These are phyloP conservation scores for Loris lydekkerianus DNA, from an alignment of 2,797 vertebrate species.

Conservation along the genomic window DNA sequence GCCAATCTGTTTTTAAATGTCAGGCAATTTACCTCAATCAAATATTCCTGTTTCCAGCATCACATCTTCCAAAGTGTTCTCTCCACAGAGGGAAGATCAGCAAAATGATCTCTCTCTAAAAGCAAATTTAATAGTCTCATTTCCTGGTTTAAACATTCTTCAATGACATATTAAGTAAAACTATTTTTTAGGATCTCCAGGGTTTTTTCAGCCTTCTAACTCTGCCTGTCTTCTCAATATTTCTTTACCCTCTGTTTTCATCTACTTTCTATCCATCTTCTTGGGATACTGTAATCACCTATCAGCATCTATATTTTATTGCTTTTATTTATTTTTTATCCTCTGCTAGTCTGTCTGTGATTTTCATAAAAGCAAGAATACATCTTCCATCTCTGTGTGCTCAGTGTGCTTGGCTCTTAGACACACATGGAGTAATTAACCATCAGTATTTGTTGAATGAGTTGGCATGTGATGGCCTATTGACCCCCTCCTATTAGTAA, in stretches of 20 bases:
- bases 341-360: not conserved
- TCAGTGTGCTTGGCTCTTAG: not conserved
- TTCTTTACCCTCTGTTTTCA: not conserved
- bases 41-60: constrained; percentile 14
- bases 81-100: not conserved
- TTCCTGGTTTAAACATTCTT: not conserved
- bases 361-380: not conserved
- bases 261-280: not conserved
- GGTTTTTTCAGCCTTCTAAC: not conserved
- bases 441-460: not conserved
- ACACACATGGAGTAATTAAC: not conserved
- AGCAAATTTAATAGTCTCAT: not conserved
- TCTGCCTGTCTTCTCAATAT: not conserved
- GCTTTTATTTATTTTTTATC: not conserved
- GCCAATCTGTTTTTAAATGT: constrained; percentile 28
- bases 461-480: not conserved
- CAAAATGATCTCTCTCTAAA: not conserved
- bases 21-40: not conserved
- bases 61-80: not conserved
- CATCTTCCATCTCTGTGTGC: not conserved
- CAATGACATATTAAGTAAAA: not conserved
- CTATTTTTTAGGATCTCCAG: not conserved
- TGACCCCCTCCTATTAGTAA: not conserved
- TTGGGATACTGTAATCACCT: not conserved
- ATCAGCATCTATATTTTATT: not conserved